Base-by-base conservation (phyloP, 2,888 invertebrate species). In the Stegana nigrithorax region DNA sequence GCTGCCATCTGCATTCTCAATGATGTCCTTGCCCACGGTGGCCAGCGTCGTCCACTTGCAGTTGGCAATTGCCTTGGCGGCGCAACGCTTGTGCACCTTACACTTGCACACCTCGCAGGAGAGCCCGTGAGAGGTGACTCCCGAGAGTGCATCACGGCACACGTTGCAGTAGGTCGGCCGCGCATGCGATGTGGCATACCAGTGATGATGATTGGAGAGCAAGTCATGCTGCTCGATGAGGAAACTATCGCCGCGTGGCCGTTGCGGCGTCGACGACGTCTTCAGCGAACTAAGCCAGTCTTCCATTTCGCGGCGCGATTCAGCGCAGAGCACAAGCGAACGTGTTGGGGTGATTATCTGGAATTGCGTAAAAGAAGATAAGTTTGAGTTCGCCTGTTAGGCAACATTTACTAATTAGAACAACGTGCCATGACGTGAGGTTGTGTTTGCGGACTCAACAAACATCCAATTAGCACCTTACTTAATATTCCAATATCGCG, bases 11-110 rank as follows among this genome's bases (percentile, higher is more conserved):
- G 91, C 89, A 76, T 97, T 95, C 82, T 97, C 97, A 56, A 97
- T 94, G 61, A 97, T 93, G 73, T 97, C 95, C 79, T 93, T 93
- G n/a, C 97, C 97, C 62, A 98, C 92, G 44, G 95, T 95, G 5
- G 97, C 94, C 71, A 98, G 88, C 42, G 97, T 97, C 73, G 96
- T 98, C 98, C 98, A 98, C 85, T 98, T 98, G 89, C 98, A 98
- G 82, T 95, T 95, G 73, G 94, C 93, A 79, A 94, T 92, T 60
- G 97, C 96, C 80, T 96, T 94, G 60, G 93, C 90, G 0, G 96
- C 96, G 86, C 98, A 98, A 60, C 95, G 88, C 87, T 97, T 97
- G 87, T 98, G 98, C 65, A 96, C 95, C 85, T 98, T 97, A 86
- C 94, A 95, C 88, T 98, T 98, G 89, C 98, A 98, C 36, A 98